A percentile compares a stretch with the other conserved stretches of the same genome.
These are phyloP conservation scores for Abrostola triplasia DNA, from an alignment of 2,888 invertebrate genomes.

Conservation along the genomic window DNA sequence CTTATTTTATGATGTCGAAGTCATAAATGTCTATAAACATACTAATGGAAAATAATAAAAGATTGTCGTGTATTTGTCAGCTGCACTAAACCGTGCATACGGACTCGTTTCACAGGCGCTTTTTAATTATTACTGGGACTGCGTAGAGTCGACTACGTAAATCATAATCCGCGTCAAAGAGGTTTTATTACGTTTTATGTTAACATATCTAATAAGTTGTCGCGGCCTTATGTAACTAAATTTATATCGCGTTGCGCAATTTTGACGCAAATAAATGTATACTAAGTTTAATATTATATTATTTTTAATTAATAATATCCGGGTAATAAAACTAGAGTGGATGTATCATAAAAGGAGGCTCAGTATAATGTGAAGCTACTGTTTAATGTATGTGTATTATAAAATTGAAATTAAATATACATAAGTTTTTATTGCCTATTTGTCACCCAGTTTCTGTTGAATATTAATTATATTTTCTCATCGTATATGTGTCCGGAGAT, in stretches of 20 bases:
- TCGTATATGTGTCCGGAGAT: too few species aligned
- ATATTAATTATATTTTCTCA: neutral
- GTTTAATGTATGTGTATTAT: slow-evolving; percentile 16
- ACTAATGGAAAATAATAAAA: slow-evolving; percentile 46
- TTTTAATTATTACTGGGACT: slow-evolving; percentile 30
- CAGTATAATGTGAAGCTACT: slow-evolving; percentile 22
- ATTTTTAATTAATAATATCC: slow-evolving; percentile 42
- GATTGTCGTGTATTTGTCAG: slow-evolving; percentile 19
- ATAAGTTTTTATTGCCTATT: neutral
- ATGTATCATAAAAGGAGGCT: slow-evolving; percentile 19
- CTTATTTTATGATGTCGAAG: slow-evolving; percentile 31
- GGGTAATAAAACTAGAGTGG: slow-evolving; percentile 33
- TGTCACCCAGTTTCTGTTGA: neutral
- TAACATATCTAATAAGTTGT: slow-evolving; percentile 40
- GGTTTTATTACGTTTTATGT: slow-evolving; percentile 43
- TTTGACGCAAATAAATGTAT: slow-evolving; percentile 14
- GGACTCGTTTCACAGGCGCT: slow-evolving; percentile 16
- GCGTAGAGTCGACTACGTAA: slow-evolving; percentile 40
- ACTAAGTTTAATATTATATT: neutral
- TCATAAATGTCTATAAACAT: slow-evolving; percentile 22
- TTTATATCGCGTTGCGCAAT: slow-evolving; percentile 34
- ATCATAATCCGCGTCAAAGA: slow-evolving; percentile 42
- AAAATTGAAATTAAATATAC: slow-evolving; percentile 3
- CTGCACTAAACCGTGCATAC: slow-evolving; percentile 19
- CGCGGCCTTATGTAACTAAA: slow-evolving; percentile 31